Conservation (phyloP, 2,113 vertebrate genomes). For the Dasypus novemcinctus region DNA sequence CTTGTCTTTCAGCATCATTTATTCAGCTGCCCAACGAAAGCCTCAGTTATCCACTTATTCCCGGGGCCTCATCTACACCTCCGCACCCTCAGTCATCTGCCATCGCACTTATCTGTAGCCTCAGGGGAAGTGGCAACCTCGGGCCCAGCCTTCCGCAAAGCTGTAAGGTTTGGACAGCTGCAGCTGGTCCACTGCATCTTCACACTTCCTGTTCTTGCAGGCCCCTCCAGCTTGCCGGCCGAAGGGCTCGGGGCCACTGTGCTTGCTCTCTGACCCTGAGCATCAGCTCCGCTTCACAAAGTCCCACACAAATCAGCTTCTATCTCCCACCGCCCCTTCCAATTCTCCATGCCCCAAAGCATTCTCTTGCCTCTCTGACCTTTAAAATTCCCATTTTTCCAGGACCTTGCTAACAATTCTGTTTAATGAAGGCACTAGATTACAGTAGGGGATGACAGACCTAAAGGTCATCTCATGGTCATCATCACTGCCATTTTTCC, state of each 20-base stretch:
- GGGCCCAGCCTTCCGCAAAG: neutral
- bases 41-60: neutral
- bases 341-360: neutral
- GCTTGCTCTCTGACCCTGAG: neutral
- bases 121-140: accelerated
- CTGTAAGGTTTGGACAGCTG: neutral
- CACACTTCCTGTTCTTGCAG: neutral
- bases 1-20: neutral
- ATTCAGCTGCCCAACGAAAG: neutral
- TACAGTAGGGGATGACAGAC: neutral
- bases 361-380: neutral
- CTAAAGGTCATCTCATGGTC: neutral
- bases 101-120: neutral
- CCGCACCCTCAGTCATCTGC: neutral
- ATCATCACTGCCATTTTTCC: neutral
- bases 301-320: neutral
- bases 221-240: accelerated
- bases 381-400: neutral
- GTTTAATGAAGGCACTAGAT: neutral
- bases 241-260: neutral
- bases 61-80: neutral
- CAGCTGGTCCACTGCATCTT: neutral
- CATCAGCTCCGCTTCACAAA: neutral
- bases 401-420: neutral
- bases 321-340: neutral